Conservation (phyloP, 23 tunicate genomes). For the Trididemnum clinides region DNA sequence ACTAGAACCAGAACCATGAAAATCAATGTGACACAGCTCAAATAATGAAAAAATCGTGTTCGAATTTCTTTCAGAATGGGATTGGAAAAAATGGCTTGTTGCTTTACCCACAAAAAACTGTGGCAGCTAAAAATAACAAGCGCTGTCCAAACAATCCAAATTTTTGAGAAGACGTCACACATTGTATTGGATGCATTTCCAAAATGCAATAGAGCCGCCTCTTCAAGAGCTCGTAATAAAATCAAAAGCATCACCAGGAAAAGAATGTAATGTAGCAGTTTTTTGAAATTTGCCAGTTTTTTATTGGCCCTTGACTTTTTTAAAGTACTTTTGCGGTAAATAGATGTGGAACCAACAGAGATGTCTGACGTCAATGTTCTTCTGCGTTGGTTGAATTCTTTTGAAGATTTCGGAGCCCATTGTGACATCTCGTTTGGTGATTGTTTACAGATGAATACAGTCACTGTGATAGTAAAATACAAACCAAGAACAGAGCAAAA, state of each 20-base stretch:
- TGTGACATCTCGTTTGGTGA: no score
- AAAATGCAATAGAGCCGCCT: conserved; percentile 28
- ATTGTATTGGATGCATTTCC: conserved; percentile 20
- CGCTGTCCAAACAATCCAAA: conserved; percentile 46
- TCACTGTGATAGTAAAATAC: no score
- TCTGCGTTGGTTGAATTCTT: no score
- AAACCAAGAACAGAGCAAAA: no score
- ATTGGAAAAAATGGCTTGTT: conserved; percentile 53
- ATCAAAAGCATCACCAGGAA: not conserved
- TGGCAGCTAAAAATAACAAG: conserved; percentile 51
- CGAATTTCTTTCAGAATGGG: conserved; percentile 45
- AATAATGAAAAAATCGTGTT: conserved; percentile 17
- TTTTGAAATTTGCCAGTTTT: no score
- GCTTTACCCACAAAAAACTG: conserved; percentile 62
- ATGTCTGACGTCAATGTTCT: no score
- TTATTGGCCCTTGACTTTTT: no score
- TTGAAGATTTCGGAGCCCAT: no score
- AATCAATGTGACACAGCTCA: conserved; percentile 45
- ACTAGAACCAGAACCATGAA: conserved; percentile 30
- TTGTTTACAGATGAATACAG: no score
- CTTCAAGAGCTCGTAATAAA: conserved; percentile 23
- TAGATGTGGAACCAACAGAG: no score
- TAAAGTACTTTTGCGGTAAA: no score
- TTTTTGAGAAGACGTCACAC: conserved; percentile 48
- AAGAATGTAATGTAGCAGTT: conserved; percentile 33